Conservation (phyloP, 2,797 vertebrate genomes). For the Zenarchopterus dispar region DNA sequence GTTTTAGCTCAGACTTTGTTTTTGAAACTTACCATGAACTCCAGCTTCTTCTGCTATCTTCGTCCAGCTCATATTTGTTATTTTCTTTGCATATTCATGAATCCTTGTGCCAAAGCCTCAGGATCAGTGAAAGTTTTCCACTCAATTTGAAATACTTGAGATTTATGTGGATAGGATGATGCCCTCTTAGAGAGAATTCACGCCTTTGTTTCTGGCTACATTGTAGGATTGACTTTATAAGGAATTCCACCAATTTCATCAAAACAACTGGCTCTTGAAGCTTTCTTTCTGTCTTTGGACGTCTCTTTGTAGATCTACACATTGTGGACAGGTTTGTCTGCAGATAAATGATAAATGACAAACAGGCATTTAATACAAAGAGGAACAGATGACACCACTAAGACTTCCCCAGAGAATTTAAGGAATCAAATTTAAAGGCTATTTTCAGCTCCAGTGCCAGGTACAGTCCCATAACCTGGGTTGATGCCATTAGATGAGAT, state of each 20-base stretch:
- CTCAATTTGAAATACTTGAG: constrained; percentile 5
- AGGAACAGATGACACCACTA: constrained; percentile 61
- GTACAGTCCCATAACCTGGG: constrained; percentile 67
- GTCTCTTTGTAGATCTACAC: constrained; percentile 21
- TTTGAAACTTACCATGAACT: constrained; percentile 12
- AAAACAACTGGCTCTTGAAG: neutral
- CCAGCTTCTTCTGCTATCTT: constrained; percentile 1
- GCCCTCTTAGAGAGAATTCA: constrained; percentile 4
- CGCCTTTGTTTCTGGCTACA: neutral
- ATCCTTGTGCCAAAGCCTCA: constrained; percentile 1
- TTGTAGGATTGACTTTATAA: constrained; percentile 2
- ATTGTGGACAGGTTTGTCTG: constrained; percentile 38
- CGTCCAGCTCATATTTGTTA: constrained; percentile 3
- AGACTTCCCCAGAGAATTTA: constrained; percentile 63
- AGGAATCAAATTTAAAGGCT: constrained; percentile 73
- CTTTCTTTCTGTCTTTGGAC: neutral
- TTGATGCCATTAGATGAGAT: constrained; percentile 67
- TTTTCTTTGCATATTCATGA: constrained; percentile 11
- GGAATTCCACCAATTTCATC: neutral
- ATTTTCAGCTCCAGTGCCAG: constrained; percentile 67
- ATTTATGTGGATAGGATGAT: neutral
- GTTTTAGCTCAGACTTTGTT: neutral
- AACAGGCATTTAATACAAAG: constrained; percentile 39
- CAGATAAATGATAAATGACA: constrained; percentile 34
- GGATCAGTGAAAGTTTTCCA: neutral